Base-by-base conservation (phyloP, 2,797 vertebrate species). In the Cephalopachus bancanus region DNA sequence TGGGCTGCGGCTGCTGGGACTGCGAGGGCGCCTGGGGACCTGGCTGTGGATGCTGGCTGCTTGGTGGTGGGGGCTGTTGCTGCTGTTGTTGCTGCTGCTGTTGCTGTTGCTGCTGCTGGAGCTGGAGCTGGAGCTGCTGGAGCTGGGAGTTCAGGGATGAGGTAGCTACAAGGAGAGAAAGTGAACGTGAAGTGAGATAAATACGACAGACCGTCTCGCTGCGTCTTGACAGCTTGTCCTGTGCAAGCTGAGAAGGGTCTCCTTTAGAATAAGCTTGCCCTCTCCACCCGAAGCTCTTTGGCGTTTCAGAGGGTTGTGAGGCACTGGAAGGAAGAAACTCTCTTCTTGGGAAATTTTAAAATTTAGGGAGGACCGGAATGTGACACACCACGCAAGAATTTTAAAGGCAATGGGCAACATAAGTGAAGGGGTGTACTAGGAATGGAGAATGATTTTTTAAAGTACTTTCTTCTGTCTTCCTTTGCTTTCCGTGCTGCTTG, bases 131-230 rank as follows among this genome's bases (percentile, higher is more conserved):
- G 98, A 99, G 99, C 97, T 99, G 99, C 98, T 99, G 99, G 98
- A 99, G 99, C 97, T 99, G 99, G 97, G 99, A 99, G 99, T 99
- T 99, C 98, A 99, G 99, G 97, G 99, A 99, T 99, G 99, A 99
- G 99, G 99, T 99, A 99, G 99, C 99, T 99, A 98, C 97, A 90
- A 98, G 98, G 91, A 97, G 98, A 98, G 81, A 98, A 79, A 98
- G 78, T 20, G 37, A 94, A 98, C 0, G 49, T 12, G 37, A 9
- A 57, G 24, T 98, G 85, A 97, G 64, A 62, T 44, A 9, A 44
- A 51, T 65, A 37, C 0, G 7, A 44, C 53, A 59, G 28, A 33
- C 24, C 9, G 3, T 9, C 89, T 67, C 3, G n/a, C 51, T 62
- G 84, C 3, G 17, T 28, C 59, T 53, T 20, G 74, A n/a, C 28